These are phyloP conservation scores for Peromyscus leucopus DNA, from an alignment of 2,113 vertebrate genomes.

Conservation along the genomic window DNA sequence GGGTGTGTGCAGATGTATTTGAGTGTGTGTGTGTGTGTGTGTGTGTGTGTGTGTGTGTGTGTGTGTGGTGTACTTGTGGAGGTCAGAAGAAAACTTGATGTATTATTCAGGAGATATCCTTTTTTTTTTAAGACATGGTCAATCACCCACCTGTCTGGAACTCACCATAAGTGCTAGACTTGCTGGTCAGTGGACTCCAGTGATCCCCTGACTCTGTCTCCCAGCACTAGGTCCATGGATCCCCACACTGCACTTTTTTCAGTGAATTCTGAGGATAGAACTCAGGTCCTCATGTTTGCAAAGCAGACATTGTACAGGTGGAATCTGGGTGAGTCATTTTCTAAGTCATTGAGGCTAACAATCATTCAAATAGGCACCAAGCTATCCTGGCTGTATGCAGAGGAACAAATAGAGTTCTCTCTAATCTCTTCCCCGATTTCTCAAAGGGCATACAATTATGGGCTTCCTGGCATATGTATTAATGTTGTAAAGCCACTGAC, in stretches of 20 bases:
- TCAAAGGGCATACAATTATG: background rate
- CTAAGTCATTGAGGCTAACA: background rate
- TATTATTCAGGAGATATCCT: background rate
- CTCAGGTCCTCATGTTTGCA: background rate
- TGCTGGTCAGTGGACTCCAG: background rate
- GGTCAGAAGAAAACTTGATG: too few species aligned
- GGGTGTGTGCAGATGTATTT: too few species aligned
- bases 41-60: background rate
- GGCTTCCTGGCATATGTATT: background rate
- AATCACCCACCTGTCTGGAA: background rate
- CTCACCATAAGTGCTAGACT: background rate
- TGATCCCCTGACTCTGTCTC: background rate
- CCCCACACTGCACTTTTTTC: too few species aligned
- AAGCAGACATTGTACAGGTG: background rate
- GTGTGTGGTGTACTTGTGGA: background rate
- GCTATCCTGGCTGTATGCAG: too few species aligned
- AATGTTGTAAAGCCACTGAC: background rate
- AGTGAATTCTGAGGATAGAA: background rate
- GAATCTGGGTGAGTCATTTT: background rate
- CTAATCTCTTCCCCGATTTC: background rate
- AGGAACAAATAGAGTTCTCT: background rate
- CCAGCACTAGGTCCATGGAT: too few species aligned
- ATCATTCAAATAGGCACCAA: background rate
- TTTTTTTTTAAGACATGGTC: background rate
- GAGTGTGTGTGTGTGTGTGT: background rate